Base-by-base conservation (phyloP, 2,888 invertebrate species). In the Melolontha melolontha region DNA sequence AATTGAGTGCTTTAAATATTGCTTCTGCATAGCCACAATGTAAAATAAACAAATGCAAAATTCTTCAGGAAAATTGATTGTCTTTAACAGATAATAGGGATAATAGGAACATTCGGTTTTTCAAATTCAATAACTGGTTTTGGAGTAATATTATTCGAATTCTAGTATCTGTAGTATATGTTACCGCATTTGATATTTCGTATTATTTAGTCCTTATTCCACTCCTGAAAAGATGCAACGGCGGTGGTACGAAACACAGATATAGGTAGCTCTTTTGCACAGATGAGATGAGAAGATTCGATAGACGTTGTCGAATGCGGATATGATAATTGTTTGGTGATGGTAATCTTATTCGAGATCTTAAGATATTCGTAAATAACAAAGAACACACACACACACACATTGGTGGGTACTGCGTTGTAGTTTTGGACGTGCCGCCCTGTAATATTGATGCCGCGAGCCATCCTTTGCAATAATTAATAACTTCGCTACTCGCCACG, bases 391-490 rank as follows among this genome's bases (percentile, higher is more conserved):
- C 41, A 34, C 55, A 41, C 41, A 52, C 40, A 40, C 27, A 39
- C 51, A 17, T 16, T 44, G 57, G 27, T 22, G 16, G 10, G 34
- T 29, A 41, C 50, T 68, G 44, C 64, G 54, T 54, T 70, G 49
- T 66, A 69, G 54, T 69, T 66, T 76, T 70, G 75, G 71, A 72
- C 71, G 78, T 81, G 79, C 81, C 81, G 82, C 82, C 79, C 79
- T 82, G 77, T 81, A 81, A 82, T 82, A 80, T 79, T 74, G 75
- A 74, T 74, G 75, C 80, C 80, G 81, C 80, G 71, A 63, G 67
- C 72, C 72, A 70, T 70, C 73, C 73, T 73, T 71, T 72, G 73
- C 72, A 73, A 74, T 75, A 77, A 77, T 76, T 77, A 77, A 76
- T 77, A 75, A 75, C 71, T 74, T 72, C 70, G 72, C 71, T 72